These are phyloP conservation scores for Phataginus tetradactyla DNA, from an alignment of 2,797 vertebrate species.

Conservation along the genomic window DNA sequence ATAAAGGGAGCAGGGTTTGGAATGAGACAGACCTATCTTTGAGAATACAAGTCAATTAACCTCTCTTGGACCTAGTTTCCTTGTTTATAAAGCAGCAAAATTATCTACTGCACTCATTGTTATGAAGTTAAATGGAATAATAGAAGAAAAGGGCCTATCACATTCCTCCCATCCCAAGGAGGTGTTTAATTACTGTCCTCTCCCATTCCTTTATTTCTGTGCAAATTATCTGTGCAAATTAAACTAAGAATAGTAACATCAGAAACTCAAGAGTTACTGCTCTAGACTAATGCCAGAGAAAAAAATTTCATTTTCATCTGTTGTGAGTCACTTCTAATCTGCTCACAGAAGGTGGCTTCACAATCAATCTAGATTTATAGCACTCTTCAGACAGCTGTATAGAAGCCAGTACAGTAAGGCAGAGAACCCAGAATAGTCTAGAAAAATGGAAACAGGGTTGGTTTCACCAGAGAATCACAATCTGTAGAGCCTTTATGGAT, in stretches of 20 bases:
- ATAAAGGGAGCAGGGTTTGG: not conserved
- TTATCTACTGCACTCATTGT: slow-evolving; percentile 43
- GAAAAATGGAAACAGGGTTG: not conserved
- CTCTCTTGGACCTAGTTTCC: slow-evolving; percentile 63
- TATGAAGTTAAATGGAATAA: slow-evolving; percentile 40
- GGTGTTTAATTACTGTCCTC: not conserved
- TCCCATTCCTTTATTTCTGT: not conserved
- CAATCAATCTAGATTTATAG: not conserved
- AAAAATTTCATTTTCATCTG: slow-evolving; percentile 6
- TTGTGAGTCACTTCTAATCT: not conserved
- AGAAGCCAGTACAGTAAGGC: not conserved
- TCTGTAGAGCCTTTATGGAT: not conserved
- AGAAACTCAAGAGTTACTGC: slow-evolving; percentile 34
- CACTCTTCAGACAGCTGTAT: not conserved
- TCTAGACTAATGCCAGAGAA: slow-evolving; percentile 25
- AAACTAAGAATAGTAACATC: slow-evolving; percentile 36
- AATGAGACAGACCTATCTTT: slow-evolving; percentile 45
- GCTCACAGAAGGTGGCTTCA: not conserved
- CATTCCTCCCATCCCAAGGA: not conserved
- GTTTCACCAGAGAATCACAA: not conserved
- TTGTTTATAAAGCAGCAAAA: slow-evolving; percentile 59
- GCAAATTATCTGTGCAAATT: slow-evolving; percentile 48
- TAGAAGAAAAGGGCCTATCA: not conserved
- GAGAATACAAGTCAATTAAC: slow-evolving; percentile 71
- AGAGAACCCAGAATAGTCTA: not conserved